Conservation (phyloP, 2,797 vertebrate species). For the Epinephelus awoara region DNA sequence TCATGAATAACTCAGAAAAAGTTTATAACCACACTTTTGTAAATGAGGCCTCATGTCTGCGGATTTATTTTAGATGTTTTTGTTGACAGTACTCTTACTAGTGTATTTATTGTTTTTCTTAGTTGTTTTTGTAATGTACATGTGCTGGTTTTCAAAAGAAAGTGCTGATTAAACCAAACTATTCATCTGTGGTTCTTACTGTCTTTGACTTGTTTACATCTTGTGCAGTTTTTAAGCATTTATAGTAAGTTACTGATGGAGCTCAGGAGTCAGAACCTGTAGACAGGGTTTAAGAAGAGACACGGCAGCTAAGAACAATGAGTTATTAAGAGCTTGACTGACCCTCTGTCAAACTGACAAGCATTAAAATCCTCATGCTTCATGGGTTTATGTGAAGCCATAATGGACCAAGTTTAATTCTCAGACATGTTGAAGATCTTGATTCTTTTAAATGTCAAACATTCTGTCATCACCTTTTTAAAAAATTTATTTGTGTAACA, state of each 20-base stretch:
- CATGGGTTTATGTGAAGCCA: too few species aligned
- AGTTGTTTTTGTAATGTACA: slow-evolving; percentile 41
- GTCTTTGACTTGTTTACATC: neutral
- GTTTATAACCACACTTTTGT: neutral
- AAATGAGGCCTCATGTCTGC: slow-evolving; percentile 3
- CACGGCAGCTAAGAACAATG: neutral
- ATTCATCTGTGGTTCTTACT: neutral
- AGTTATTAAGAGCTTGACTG: neutral
- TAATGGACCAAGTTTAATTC: too few species aligned
- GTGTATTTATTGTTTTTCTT: slow-evolving; percentile 28
- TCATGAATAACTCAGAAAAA: too few species aligned
- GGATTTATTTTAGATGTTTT: neutral
- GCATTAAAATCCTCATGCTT: neutral
- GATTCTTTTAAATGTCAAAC: neutral
- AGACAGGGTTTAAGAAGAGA: neutral
- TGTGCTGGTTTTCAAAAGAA: slow-evolving; percentile 54
- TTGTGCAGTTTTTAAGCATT: neutral
- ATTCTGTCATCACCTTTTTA: neutral
- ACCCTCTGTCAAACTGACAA: neutral
- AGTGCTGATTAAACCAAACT: slow-evolving; percentile 27
- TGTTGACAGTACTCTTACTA: neutral
- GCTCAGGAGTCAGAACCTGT: neutral
- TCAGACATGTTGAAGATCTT: neutral
- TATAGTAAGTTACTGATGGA: neutral
- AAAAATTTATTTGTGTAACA: fast-evolving